Base-by-base conservation (phyloP, 2,113 vertebrate species). In the Scolopax mira region DNA sequence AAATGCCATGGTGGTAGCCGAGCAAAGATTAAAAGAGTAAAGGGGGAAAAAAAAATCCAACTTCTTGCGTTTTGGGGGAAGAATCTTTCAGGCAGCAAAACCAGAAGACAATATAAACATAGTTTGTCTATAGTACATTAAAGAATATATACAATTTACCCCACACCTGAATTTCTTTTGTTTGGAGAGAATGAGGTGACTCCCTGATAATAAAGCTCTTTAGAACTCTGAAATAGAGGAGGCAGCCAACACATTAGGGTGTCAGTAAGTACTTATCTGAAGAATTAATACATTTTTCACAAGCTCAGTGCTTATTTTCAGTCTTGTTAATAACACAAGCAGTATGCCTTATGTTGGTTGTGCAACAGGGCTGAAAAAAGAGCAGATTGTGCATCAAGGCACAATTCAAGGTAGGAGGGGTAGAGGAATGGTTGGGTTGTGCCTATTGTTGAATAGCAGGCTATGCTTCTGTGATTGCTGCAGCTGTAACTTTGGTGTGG, bases 11-110 rank as follows among this genome's bases (percentile, higher is more conserved):
- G 85, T 94, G 74, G 86, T 62, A 93, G 70, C 55, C 93, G 77
- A 91, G 65, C n/a, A 94, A 93, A 92, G 77, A 95, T 90, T 94
- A 72, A 83, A 83, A 72, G 61, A 78, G 23, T 78, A 91, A 80
- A 79, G 72, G 88, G 31, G 49, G 46, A 69, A 78, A 81, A 78
- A 81, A 67, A 85, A 89, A 35, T 82, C 73, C 27, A 64, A 35
- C 60, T 90, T 64, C 58, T 84, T 67, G 30, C 60, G 28, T 77
- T 83, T 79, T 31, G 74, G 41, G 73, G 79, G 57, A 94, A 57
- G 73, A 88, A 79, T 52, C 18, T 85, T n/a, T 78, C n/a, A 51
- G 42, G 49, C 73, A 89, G 52, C 24, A 89, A 93, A 85, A 48
- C 13, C 18, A 65, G 35, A 72, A 88, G 64, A 81, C 23, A 85